Base-by-base conservation (phyloP, 2,797 vertebrate species). In the Bovichtus diacanthus region DNA sequence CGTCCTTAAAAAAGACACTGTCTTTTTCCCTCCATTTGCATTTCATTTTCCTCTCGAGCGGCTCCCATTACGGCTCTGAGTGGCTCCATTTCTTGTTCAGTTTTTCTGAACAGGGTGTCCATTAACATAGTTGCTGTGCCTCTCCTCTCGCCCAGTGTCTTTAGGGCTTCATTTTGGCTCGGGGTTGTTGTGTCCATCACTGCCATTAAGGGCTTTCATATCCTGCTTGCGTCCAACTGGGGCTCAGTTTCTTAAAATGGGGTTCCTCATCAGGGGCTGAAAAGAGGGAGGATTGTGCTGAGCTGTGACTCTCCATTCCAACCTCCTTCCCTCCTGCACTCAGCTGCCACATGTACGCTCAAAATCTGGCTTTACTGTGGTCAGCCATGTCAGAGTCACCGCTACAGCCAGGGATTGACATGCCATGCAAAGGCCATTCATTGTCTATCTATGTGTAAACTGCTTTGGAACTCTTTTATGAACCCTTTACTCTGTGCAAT, bases 231-330 rank as follows among this genome's bases (percentile, higher is more conserved):
- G 91, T 95, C 96, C 96, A 90, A 95, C 96, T 95, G 94, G 95
- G 94, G 96, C 92, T 98, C 96, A 97, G 96, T 98, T 97, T 97
- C 97, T 97, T 97, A 98, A 98, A 97, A 97, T 97, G 95, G 96
- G 96, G 93, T 97, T 98, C 97, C 96, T 97, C 96, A 97, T 96
- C 95, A 96, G 95, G 96, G 97, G 97, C 97, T 98, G 97, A 95
- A 98, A 98, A 97, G 97, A 98, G 96, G 91, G 97, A 98, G 97
- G 97, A 97, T 96, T 96, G 93, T 93, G 96, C 97, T 98, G 96
- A 97, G 96, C 96, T 95, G 94, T 92, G 92, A 94, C 94, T 97
- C 95, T 95, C 94, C 95, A 96, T 95, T 93, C 92, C 81, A 89
- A 82, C 76, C 80, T 83, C 77, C 81, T 84, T 64, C 76, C 67